These are phyloP conservation scores for Drosophila ambigua DNA, from an alignment of 1,140 invertebrate genomes.

Conservation along the genomic window DNA sequence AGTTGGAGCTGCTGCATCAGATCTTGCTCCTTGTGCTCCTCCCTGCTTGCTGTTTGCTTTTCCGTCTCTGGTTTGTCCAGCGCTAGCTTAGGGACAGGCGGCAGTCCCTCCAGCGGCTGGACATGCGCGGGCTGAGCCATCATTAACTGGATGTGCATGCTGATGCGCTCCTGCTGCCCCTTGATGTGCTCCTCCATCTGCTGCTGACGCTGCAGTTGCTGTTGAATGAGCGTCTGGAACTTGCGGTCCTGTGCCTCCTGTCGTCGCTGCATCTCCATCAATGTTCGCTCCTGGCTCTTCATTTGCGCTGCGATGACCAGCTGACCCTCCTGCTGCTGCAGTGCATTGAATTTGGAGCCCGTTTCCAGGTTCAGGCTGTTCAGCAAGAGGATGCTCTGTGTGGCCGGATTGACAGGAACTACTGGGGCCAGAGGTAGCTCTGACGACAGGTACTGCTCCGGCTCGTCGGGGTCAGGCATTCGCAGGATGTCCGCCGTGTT, in stretches of 20 bases:
- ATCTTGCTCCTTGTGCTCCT: constrained; percentile 33
- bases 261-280: constrained; percentile 84
- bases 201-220: constrained; percentile 84
- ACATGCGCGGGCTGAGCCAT: constrained; percentile 77
- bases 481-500: constrained; percentile 21
- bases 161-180: constrained; percentile 85
- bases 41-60: constrained; percentile 1
- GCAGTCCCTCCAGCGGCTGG: background rate
- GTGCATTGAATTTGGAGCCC: constrained; percentile 80
- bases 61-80: constrained; percentile 5
- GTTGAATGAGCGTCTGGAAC: constrained; percentile 84
- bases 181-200: constrained; percentile 85
- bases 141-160: constrained; percentile 85
- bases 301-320: constrained; percentile 84
- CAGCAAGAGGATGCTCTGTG: constrained; percentile 63
- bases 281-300: constrained; percentile 84
- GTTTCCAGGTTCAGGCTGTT: constrained; percentile 79
- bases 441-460: constrained; percentile 9
- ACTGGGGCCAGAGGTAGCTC: background rate
- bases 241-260: constrained; percentile 85
- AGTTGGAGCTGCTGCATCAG: constrained; percentile 52
- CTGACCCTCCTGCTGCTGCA: constrained; percentile 85
- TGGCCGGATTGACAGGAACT: constrained; percentile 27
- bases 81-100: background rate
- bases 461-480: constrained; percentile 39